These are phyloP conservation scores for Erpobdella octoculata DNA, from an alignment of 2,888 invertebrate genomes.

Conservation along the genomic window DNA sequence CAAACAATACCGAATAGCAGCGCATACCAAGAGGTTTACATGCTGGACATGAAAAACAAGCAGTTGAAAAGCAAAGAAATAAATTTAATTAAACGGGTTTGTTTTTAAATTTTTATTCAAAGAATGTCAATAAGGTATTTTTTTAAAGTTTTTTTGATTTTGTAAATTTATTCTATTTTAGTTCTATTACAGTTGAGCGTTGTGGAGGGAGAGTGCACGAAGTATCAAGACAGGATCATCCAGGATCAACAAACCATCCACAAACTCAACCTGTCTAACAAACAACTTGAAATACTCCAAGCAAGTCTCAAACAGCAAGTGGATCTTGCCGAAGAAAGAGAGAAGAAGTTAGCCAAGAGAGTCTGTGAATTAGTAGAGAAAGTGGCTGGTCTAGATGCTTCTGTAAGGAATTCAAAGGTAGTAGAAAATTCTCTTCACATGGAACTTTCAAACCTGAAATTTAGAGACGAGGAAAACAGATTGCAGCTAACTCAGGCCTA, in stretches of 20 bases:
- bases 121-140: too few relatives aligned
- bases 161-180: too few relatives aligned
- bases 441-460: neutral
- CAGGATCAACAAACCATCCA: neutral
- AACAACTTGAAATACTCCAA: neutral
- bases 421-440: neutral
- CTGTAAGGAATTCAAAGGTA: neutral
- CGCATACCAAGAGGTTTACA: neutral
- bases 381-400: neutral
- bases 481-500: conserved; percentile 3
- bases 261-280: neutral
- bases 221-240: neutral
- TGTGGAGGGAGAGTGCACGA: neutral
- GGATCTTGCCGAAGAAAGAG: neutral
- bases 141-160: too few relatives aligned
- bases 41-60: neutral
- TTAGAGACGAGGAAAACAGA: neutral
- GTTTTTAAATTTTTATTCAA: too few relatives aligned
- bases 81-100: neutral
- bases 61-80: neutral
- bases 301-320: conserved; percentile 1
- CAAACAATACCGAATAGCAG: neutral
- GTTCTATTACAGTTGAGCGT: neutral
- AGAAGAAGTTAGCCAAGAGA: neutral
- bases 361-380: neutral